Base-by-base conservation (phyloP, 2,797 vertebrate genomes). In the Arremon aurantiirostris region DNA sequence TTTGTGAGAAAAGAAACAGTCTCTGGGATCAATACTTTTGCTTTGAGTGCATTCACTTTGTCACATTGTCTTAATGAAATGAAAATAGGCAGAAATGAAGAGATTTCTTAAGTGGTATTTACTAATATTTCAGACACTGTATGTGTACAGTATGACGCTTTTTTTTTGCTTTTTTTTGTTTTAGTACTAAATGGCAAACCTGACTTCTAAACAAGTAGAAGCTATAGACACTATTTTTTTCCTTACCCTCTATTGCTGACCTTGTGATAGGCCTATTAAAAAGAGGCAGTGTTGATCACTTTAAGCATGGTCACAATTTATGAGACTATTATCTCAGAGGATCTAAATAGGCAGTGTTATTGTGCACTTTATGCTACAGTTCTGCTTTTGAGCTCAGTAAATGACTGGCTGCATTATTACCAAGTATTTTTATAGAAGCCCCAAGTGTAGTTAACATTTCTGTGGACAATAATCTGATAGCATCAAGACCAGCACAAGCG, bases 381-480 rank as follows among this genome's bases (percentile, higher is more conserved):
- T 83, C 53, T 89, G n/a, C 60, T 75, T 92, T 89, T 72, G 46
- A 80, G 64, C 30, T 95, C 79, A 64, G 12, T 84, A 87, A 92
- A 60, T 56, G 41, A 39, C 37, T 72, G 34, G 11, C 39, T 82
- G 44, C 41, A 15, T 73, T 81, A 53, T 75, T 78, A 75, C 30
- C 21, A 75, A 64, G 26, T 57, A 52, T 81, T 86, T 87, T 22
- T 81, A 17, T 15, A 61, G 78, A 69, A 73, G n/a, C 14, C 12
- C 6, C 1, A 23, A 75, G 27, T 77, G 73, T 44, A 73, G 63
- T 72, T 91, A 75, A 53, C 2, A 0, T 81, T 85, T 68, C n/a
- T 69, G 14, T 56, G 44, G 27, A 26, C 2, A 5, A 60, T 27
- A 70, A n/a, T 77, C 37, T 12, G 19, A 42, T 34, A 49, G 28